Evolutionary conservation across 2,888 invertebrate species (phyloP), one percentile per base, ranked within the genome.

Genomic region (Hoplodrina blanda): DNA sequence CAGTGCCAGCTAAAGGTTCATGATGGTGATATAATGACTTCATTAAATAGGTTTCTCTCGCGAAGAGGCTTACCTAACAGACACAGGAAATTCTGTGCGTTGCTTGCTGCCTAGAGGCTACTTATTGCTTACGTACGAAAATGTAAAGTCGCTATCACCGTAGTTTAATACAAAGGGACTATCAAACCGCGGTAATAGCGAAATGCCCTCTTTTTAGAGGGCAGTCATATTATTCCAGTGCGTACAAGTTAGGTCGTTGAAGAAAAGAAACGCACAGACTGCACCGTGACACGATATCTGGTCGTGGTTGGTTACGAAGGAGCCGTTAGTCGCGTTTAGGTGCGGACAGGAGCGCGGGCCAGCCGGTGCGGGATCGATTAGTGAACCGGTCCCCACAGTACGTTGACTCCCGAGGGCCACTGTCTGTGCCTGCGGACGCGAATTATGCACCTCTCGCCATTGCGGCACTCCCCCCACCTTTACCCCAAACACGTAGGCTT

Each of bases 241-340:
- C 44, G 59, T 56, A 68, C 17, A 52, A 82, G 76, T 55, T 52
- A 56, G 30, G 5, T 33, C 10, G 53, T 67, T 62, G 52, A 60
- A 72, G 69, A 75, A 54, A 60, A 72, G 69, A 75, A 75, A 68
- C 75, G 59, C 57, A 59, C 69, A 79, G 82, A 79, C 69, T 81
- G 76, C 78, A 79, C 67, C 77, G 75, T 78, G 80, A 71, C 76
- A 85, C 82, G 80, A 83, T 87, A 87, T 84, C 87, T 88, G 88
- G 85, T 86, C 84, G 80, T 81, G 85, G 86, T 85, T 87, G 88
- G 90, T 89, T 90, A 88, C 87, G 84, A 86, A 91, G 91, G 89
- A 92, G 93, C 96, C 95, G 95, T 95, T 96, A 94, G 92, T 90
- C 89, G 90, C 86, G 91, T 92, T 92, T 91, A 93, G 94, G 92